Conservation (phyloP, 2,888 invertebrate genomes). For the Heliconius ismenius region DNA sequence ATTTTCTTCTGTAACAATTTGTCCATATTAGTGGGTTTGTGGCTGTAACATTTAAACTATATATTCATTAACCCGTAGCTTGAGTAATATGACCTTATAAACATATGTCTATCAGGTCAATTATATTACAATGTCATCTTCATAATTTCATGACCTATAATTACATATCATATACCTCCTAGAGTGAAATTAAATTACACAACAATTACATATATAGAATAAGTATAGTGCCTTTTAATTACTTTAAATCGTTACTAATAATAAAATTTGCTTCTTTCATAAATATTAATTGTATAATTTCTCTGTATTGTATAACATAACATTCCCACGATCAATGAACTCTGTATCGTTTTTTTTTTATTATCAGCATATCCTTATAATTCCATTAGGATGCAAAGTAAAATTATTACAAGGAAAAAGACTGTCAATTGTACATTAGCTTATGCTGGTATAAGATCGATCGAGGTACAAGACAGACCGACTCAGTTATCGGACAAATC, state of each 20-base stretch:
- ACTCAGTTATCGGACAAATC: constrained; percentile 37
- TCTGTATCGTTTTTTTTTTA: not conserved
- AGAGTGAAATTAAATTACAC: not conserved
- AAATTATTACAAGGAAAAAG: not conserved
- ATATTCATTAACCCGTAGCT: constrained; percentile 51
- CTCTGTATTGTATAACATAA: not conserved
- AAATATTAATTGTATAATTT: not conserved
- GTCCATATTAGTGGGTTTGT: constrained; percentile 22
- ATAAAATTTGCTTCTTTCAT: not conserved
- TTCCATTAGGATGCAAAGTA: not conserved
- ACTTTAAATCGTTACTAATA: not conserved
- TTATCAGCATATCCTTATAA: not conserved
- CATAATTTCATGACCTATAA: no score
- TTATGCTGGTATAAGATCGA: constrained; percentile 28
- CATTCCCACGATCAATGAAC: not conserved
- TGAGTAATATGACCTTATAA: constrained; percentile 50
- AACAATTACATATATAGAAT: not conserved
- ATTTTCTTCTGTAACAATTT: not conserved
- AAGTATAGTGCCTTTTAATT: no score
- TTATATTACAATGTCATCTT: no score
- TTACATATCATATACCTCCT: no score
- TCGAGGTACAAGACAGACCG: constrained; percentile 27
- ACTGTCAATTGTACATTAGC: constrained; percentile 13
- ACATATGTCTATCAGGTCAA: no score
- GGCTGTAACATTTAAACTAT: constrained; percentile 45